Evolutionary conservation across 2,113 vertebrate genomes (phyloP).

Genomic region (Notothenia rossii): DNA sequence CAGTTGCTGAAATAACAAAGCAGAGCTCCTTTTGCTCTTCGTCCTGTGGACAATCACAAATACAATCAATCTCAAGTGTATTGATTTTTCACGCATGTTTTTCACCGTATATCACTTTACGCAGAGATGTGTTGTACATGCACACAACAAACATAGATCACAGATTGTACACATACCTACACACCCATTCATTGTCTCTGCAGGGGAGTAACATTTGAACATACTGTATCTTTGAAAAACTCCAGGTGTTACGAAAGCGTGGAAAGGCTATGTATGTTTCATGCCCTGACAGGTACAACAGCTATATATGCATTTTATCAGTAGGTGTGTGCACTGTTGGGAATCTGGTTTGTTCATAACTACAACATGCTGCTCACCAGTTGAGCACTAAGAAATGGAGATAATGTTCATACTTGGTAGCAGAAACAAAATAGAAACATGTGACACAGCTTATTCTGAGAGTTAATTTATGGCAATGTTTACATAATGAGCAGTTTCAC

Average conservation of each 20-base stretch:
- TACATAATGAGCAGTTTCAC: background rate
- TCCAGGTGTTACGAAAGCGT: background rate
- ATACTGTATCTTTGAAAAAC: background rate
- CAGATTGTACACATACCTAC: background rate
- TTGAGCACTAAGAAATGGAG: background rate
- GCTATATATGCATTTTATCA: background rate
- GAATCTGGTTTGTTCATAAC: background rate
- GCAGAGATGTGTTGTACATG: background rate
- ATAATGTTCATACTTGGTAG: background rate
- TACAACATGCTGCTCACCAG: background rate
- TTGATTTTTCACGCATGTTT: no score
- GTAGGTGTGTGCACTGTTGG: background rate
- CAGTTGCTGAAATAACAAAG: slow-evolving; percentile 15
- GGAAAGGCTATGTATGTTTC: background rate
- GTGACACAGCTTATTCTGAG: no score
- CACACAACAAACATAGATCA: background rate
- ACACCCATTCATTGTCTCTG: background rate
- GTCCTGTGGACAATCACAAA: slow-evolving; percentile 50
- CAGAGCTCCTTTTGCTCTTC: slow-evolving; percentile 37
- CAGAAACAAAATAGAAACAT: no score
- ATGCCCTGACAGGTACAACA: slow-evolving; percentile 22
- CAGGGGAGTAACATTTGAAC: background rate
- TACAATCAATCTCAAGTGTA: background rate
- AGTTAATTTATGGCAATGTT: no score
- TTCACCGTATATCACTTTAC: no score